These are phyloP conservation scores for Tenebrosternarchus preto DNA, from an alignment of 2,113 vertebrate genomes.

Conservation along the genomic window DNA sequence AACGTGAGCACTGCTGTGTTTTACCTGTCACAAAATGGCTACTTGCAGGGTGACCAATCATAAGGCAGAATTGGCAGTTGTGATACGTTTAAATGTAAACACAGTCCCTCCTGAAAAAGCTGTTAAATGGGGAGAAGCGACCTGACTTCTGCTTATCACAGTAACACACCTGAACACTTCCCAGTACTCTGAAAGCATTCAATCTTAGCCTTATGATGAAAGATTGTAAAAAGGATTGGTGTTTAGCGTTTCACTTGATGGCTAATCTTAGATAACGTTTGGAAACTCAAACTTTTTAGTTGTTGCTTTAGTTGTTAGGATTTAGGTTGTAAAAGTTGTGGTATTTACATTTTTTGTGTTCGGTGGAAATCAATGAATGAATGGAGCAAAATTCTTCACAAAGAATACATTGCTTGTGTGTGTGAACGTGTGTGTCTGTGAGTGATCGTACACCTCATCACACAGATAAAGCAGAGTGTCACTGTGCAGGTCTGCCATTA, in stretches of 20 bases:
- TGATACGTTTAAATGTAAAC: conserved; percentile 15
- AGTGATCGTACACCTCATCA: conserved; percentile 13
- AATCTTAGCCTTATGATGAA: not conserved
- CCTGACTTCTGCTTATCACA: not conserved
- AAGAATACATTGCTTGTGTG: not conserved
- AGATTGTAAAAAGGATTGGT: too few species aligned
- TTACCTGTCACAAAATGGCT: conserved; percentile 5
- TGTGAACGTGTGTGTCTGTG: not conserved
- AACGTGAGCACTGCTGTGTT: not conserved
- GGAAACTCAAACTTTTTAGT: too few species aligned
- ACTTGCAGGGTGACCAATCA: conserved; percentile 36
- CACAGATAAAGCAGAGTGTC: conserved; percentile 11
- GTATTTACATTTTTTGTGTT: not conserved
- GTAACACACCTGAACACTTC: not conserved
- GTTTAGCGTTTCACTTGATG: too few species aligned
- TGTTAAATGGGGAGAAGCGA: not conserved
- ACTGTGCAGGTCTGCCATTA: conserved; percentile 22
- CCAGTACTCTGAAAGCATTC: not conserved
- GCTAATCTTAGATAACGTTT: too few species aligned
- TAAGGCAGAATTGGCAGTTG: conserved; percentile 11
- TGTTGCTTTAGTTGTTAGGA: too few species aligned
- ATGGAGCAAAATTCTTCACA: not conserved
- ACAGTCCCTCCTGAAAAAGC: not conserved
- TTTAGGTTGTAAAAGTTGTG: too few species aligned
- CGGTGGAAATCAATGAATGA: not conserved